Percentiles rank a stretch among this genome's conserved stretches.
Conservation (phyloP, 2,113 vertebrate genomes). For the Serinus canaria region DNA sequence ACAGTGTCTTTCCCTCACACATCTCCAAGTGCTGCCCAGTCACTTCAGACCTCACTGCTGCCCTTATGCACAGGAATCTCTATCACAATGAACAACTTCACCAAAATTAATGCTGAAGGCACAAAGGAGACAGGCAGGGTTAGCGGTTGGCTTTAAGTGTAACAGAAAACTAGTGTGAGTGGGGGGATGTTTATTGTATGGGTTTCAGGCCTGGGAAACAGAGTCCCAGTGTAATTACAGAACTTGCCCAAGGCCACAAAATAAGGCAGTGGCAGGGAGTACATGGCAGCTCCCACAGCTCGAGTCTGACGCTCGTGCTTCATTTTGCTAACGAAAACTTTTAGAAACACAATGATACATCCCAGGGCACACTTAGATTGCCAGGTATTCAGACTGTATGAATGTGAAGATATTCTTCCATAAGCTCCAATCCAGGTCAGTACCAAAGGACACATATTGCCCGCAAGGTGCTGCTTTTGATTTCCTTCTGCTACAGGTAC, state of each 20-base stretch:
- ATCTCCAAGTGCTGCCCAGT: not conserved
- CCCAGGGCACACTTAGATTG: not conserved
- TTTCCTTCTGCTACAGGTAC: not conserved
- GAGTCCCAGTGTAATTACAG: not conserved
- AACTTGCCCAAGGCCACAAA: not conserved
- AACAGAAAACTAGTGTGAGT: slow-evolving; percentile 2
- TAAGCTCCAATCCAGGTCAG: not conserved
- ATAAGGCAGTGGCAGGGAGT: not conserved
- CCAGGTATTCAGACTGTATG: not conserved
- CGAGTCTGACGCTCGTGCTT: accelerated
- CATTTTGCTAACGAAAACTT: not conserved
- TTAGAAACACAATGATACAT: not conserved
- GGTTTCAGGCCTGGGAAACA: slow-evolving; percentile 1
- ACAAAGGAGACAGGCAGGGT: not conserved
- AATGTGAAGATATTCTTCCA: not conserved
- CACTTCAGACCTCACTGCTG: not conserved
- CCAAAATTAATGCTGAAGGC: not conserved
- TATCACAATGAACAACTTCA: not conserved
- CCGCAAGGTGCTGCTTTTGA: not conserved
- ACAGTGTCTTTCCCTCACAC: not conserved
- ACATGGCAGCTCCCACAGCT: not conserved
- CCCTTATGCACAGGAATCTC: not conserved
- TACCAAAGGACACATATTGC: not conserved
- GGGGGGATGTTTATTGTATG: not conserved
- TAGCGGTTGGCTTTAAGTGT: not conserved